Percentiles rank a stretch among this genome's conserved stretches.
phyloP scores from a whole-genome alignment of 2,797 vertebrate genomes.

The Acanthiza pusilla region DNA sequence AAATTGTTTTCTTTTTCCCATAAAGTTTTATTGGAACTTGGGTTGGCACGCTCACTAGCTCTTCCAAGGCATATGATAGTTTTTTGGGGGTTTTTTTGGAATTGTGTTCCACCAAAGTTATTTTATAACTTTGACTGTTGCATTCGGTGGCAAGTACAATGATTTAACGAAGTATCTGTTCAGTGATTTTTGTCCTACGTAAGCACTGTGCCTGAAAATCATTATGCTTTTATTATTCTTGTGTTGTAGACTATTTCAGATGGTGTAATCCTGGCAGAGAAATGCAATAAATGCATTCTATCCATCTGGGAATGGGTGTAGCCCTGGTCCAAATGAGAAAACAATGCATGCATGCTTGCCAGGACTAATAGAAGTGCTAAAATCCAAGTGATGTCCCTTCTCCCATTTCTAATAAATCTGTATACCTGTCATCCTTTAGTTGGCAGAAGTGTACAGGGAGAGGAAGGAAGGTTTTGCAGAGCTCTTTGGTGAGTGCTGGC shows the following conservation, averaged over 20 bases:
- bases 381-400: background rate
- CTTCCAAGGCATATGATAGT: background rate
- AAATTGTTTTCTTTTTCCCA: background rate
- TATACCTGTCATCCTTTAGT: background rate
- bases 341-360: background rate
- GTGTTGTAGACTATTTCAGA: background rate
- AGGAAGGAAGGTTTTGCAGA: background rate
- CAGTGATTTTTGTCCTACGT: background rate
- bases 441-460: background rate
- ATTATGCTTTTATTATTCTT: background rate
- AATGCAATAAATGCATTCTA: background rate
- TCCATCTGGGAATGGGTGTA: slow-evolving; percentile 17
- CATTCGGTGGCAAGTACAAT: background rate
- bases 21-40: background rate
- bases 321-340: background rate
- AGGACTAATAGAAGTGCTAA: background rate
- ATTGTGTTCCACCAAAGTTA: background rate
- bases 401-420: background rate
- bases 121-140: background rate
- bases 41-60: background rate
- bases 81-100: background rate
- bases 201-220: background rate
- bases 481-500: background rate
- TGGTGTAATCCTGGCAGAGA: background rate
- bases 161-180: background rate